phyloP scores from a whole-genome alignment of 2,113 vertebrate species.

The Pogona vitticeps region DNA sequence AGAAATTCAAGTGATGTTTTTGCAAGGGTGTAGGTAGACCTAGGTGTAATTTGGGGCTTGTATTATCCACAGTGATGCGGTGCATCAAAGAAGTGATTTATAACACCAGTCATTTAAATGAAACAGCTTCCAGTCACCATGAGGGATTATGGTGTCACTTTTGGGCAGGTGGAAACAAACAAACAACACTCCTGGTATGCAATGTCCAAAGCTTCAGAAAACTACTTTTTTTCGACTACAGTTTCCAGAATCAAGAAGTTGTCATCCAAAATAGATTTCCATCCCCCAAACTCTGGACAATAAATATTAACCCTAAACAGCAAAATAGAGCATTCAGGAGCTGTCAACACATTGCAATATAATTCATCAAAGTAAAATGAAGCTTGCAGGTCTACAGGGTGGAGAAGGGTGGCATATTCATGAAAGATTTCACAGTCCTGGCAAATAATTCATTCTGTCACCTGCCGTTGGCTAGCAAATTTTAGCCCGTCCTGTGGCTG shows the following conservation, averaged over 20 bases:
- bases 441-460: constrained; percentile 11
- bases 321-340: not conserved
- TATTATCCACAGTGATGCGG: not conserved
- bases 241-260: too few species aligned
- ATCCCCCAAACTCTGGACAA: too few species aligned
- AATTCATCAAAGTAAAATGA: not conserved
- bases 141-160: too few species aligned
- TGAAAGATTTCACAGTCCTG: constrained; percentile 16
- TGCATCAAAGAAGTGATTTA: not conserved
- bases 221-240: too few species aligned
- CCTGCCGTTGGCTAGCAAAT: constrained; percentile 8
- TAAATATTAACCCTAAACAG: not conserved
- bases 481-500: not conserved
- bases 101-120: not conserved
- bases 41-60: not conserved
- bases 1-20: too few species aligned
- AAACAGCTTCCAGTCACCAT: not conserved
- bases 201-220: too few species aligned
- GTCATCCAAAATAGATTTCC: too few species aligned
- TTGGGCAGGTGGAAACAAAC: too few species aligned
- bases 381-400: not conserved
- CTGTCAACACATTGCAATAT: not conserved
- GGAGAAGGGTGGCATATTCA: not conserved
- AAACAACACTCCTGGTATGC: too few species aligned
- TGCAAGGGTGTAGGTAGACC: too few species aligned